Evolutionary conservation across 2,113 vertebrate species (phyloP).

Genomic region (Dipodomys stephensi): DNA sequence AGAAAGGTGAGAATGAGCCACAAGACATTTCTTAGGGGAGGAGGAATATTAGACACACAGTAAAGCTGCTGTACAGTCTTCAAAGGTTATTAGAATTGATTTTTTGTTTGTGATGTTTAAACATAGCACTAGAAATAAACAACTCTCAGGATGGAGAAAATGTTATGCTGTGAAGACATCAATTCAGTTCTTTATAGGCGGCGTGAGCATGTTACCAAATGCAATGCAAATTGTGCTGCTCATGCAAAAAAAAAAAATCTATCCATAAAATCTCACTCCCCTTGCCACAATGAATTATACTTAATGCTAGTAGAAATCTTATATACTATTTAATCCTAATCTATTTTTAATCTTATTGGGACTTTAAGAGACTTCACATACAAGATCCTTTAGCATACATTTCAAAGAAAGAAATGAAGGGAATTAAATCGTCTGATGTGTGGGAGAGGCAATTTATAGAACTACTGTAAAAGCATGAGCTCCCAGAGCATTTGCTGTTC

Average conservation of each 20-base stretch:
- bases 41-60: not conserved
- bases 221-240: not conserved
- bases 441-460: conserved; percentile 37
- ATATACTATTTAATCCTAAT: conserved; percentile 56
- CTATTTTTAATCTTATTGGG: conserved; percentile 58
- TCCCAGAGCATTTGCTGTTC: not conserved
- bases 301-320: conserved; percentile 10
- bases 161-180: not conserved
- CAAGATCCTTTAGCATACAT: conserved; percentile 37
- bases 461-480: not conserved
- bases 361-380: conserved; percentile 52
- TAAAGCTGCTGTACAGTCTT: not conserved
- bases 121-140: not conserved
- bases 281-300: conserved; percentile 17
- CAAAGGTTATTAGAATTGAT: not conserved
- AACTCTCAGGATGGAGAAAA: not conserved
- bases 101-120: not conserved
- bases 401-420: conserved; percentile 67
- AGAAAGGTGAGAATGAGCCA: not conserved
- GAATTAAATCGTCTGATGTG: conserved; percentile 55
- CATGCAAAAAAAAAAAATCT: conserved; percentile 27
- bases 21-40: not conserved
- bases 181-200: not conserved
- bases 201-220: not conserved
- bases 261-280: not conserved